Evolutionary conservation across 2,797 vertebrate genomes (phyloP), one percentile per base, ranked within the genome.

Genomic region (Podarcis lilfordi): DNA sequence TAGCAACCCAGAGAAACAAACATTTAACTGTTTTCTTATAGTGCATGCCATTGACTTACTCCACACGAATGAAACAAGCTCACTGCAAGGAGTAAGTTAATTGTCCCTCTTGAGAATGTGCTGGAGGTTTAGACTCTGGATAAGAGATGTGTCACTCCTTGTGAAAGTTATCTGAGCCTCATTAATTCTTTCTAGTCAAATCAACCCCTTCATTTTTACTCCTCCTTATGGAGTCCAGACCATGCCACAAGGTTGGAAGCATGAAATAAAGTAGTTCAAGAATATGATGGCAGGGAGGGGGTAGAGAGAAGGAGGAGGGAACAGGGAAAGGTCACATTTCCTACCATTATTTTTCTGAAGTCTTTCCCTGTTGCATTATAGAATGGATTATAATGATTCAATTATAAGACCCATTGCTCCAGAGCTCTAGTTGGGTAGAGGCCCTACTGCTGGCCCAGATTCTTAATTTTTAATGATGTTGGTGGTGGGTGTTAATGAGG

Each of bases 1-100:
- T 95, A 95, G 96, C 93, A 96, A 97, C 95, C 71, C 69, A 87
- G 92, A 86, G 91, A 89, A 80, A 92, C 88, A 91, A 92, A 90
- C 29, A 80, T 87, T 84, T 74, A 91, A 66, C 88, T 91, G 72
- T 89, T n/a, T 82, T 90, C 86, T 88, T 50, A 55, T 91, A 80
- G 61, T 76, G 25, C 74, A 3, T 66, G 75, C 35, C 83, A 86
- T 76, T 75, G 86, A 75, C 37, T 91, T 85, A 75, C 37, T 90
- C 75, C 80, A 93, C 90, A 86, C 94, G 91, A 93, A 29, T 84
- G 55, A 72, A 88, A 17, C 78, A 91, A 92, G 90, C 88, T 75
- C 90, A 61, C 82, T 92, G 66, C 66, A 93, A 91, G 64, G 91
- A 92, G 35, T 59, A 89, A 85, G 13, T 90, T 90, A 88, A 93